Conservation (phyloP, 2,888 invertebrate genomes). For the Drymonia ruficornis region DNA sequence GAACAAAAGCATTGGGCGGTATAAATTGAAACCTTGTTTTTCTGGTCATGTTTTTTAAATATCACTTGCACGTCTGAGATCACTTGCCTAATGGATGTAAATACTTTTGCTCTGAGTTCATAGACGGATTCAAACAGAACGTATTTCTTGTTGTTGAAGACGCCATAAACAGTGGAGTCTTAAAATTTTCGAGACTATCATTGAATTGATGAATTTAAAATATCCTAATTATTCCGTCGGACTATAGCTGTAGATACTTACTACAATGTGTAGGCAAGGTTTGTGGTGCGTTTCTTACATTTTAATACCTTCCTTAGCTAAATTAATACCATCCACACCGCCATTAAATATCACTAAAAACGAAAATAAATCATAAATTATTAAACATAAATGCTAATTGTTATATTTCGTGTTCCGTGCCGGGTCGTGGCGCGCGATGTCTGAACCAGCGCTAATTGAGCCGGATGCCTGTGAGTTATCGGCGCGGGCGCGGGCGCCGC, state of each 20-base stretch:
- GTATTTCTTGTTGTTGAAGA: no score
- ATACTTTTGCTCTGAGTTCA: no score
- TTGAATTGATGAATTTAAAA: no score
- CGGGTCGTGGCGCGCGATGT: conserved; percentile 22
- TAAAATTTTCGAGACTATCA: no score
- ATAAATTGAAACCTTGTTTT: neutral
- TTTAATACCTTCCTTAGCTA: no score
- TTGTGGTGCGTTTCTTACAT: neutral
- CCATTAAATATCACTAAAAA: neutral
- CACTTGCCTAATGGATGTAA: no score
- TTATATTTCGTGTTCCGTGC: conserved; percentile 42
- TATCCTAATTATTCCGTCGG: no score
- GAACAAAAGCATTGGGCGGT: neutral
- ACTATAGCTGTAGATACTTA: no score
- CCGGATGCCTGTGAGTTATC: conserved; percentile 21
- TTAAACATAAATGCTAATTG: conserved; percentile 31
- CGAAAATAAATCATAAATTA: conserved; percentile 1
- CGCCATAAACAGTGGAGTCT: no score
- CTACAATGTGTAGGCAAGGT: no score
- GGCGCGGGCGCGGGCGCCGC: neutral
- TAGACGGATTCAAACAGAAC: no score
- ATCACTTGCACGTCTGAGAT: neutral
- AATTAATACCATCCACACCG: neutral
- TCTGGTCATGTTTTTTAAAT: neutral
- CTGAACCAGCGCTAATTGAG: conserved; percentile 30